phyloP scores from a whole-genome alignment of 2,888 invertebrate species.

The Sinelater perroti region DNA sequence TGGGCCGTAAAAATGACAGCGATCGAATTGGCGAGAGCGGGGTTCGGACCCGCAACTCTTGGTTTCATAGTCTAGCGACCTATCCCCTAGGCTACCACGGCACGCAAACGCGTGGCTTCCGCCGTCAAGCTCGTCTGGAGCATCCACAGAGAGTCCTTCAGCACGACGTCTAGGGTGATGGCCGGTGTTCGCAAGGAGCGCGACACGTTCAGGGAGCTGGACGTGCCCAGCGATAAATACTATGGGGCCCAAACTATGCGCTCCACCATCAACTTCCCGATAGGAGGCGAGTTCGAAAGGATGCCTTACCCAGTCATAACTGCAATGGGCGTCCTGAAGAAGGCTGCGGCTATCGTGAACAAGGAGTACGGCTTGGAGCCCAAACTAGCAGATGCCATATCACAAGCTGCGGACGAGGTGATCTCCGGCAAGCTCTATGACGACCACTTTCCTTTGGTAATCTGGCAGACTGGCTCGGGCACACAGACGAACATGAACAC shows the following conservation, averaged over 20 bases:
- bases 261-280: constrained; percentile 95
- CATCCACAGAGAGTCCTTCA: constrained; percentile 41
- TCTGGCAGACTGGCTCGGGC: constrained; percentile 99
- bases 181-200: constrained; percentile 72
- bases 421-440: constrained; percentile 92
- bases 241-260: constrained; percentile 98
- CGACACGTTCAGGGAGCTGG: constrained; percentile 95
- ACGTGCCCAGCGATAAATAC: constrained; percentile 89
- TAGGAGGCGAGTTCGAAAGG: constrained; percentile 90
- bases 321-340: constrained; percentile 96
- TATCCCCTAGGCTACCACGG: too few relatives aligned
- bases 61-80: too few relatives aligned
- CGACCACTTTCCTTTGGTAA: constrained; percentile 96
- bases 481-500: constrained; percentile 99
- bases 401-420: constrained; percentile 92
- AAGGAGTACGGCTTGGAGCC: constrained; percentile 90
- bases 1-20: too few relatives aligned
- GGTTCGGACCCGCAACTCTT: too few relatives aligned
- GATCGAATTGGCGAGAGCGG: too few relatives aligned
- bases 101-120: constrained; percentile 45
- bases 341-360: constrained; percentile 97
- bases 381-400: constrained; percentile 88
- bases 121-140: constrained; percentile 41
- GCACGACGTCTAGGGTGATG: constrained; percentile 47
- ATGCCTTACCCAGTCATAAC: constrained; percentile 94